Evolutionary conservation across 2,888 invertebrate species (phyloP).

Genomic region (Microctonus aethiopoides): DNA sequence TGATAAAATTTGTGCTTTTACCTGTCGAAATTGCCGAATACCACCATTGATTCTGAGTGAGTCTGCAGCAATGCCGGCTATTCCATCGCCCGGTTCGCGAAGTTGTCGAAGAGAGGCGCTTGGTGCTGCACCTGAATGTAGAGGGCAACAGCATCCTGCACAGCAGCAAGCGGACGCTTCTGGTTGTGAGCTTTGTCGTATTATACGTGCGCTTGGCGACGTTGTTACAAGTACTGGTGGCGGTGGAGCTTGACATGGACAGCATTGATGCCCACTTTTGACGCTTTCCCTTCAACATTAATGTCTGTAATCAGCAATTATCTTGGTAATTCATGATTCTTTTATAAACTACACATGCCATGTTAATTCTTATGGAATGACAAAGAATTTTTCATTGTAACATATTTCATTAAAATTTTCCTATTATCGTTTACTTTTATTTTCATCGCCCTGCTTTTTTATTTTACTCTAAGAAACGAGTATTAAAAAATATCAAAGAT

Average conservation of each 20-base stretch:
- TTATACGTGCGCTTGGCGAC: constrained; percentile 80
- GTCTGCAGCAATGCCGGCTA: constrained; percentile 96
- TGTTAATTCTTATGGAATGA: too few species aligned
- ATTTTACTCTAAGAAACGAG: too few species aligned
- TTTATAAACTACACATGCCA: background rate
- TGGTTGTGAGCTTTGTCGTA: constrained; percentile 89
- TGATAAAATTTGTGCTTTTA: constrained; percentile 63
- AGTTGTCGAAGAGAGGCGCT: constrained; percentile 88
- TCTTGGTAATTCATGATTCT: background rate
- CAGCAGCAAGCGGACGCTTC: constrained; percentile 74
- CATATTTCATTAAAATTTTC: too few species aligned
- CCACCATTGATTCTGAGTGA: constrained; percentile 96
- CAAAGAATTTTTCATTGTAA: too few species aligned
- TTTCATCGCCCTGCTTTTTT: too few species aligned
- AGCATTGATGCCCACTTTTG: constrained; percentile 67
- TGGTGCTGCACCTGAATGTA: constrained; percentile 75
- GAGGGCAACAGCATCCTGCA: constrained; percentile 63
- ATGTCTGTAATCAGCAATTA: background rate
- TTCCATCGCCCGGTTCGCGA: constrained; percentile 84
- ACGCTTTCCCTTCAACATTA: constrained; percentile 59
- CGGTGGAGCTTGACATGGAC: constrained; percentile 77
- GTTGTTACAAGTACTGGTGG: constrained; percentile 80
- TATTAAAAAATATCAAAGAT: too few species aligned
- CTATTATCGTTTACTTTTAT: too few species aligned
- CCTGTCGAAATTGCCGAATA: constrained; percentile 96